Conservation (phyloP, 2,888 invertebrate species). For the Bellardia bayeri region DNA sequence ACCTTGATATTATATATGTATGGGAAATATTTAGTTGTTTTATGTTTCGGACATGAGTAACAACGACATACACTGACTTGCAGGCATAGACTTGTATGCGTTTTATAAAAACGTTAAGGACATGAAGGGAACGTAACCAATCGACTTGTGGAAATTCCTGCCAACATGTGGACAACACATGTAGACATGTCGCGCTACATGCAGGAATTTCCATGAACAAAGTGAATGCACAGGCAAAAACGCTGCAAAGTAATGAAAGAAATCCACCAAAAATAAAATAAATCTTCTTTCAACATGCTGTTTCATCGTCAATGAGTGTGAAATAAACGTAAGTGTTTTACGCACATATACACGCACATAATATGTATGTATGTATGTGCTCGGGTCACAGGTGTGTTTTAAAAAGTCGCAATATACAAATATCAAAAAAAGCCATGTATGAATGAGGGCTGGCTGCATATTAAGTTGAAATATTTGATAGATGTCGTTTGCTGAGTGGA, state of each 20-base stretch:
- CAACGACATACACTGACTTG: conserved; percentile 10
- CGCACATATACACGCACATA: too few relatives aligned
- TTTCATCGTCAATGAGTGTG: neutral
- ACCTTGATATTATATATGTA: too few relatives aligned
- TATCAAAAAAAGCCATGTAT: neutral
- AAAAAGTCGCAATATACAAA: conserved; percentile 47
- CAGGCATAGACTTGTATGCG: neutral
- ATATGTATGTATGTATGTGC: neutral
- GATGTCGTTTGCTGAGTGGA: neutral
- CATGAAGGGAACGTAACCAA: conserved; percentile 32
- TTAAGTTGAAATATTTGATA: neutral
- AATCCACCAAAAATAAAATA: conserved; percentile 13
- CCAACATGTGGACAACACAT: conserved; percentile 66
- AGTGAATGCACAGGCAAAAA: neutral
- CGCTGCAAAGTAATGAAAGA: neutral
- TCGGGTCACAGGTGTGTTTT: conserved; percentile 28
- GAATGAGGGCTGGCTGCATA: neutral
- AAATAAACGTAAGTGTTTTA: neutral
- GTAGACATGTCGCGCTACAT: conserved; percentile 15
- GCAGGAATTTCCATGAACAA: conserved; percentile 42
- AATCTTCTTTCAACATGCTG: conserved; percentile 27
- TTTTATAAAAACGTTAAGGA: conserved; percentile 24
- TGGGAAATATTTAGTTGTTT: neutral
- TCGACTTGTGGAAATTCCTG: conserved; percentile 62
- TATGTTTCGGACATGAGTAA: neutral